These are phyloP conservation scores for Drepana arcuata DNA, from an alignment of 1,140 invertebrate species.

Conservation along the genomic window DNA sequence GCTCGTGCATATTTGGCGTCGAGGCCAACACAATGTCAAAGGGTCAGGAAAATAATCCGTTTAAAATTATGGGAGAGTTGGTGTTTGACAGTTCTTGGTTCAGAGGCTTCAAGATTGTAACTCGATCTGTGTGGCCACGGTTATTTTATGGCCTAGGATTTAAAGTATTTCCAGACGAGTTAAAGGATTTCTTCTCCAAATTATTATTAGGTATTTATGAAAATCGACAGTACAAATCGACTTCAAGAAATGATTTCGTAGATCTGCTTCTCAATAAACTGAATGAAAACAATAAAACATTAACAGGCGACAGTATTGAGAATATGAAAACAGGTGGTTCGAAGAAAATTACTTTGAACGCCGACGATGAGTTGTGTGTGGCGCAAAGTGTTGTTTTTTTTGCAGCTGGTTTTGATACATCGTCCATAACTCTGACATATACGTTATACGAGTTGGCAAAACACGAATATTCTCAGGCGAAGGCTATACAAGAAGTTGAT, in stretches of 20 bases:
- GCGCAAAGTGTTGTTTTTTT: constrained; percentile 79
- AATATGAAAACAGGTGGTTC: constrained; percentile 7
- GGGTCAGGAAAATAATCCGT: constrained; percentile 50
- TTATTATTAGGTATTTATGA: constrained; percentile 11
- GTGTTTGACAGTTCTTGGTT: constrained; percentile 12
- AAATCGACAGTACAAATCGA: constrained; percentile 9
- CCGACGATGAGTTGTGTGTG: constrained; percentile 68
- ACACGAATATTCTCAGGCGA: constrained; percentile 57
- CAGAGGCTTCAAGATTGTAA: constrained; percentile 1
- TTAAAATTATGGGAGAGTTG: constrained; percentile 51
- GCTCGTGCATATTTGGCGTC: constrained; percentile 71
- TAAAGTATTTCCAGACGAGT: neutral
- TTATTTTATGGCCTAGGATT: constrained; percentile 19
- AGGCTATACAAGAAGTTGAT: constrained; percentile 70
- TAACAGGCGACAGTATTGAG: constrained; percentile 12
- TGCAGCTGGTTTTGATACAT: constrained; percentile 73
- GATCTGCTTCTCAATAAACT: constrained; percentile 20
- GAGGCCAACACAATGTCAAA: constrained; percentile 66
- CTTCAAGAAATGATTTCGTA: constrained; percentile 18
- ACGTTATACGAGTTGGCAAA: constrained; percentile 68
- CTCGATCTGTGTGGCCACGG: constrained; percentile 13
- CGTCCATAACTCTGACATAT: constrained; percentile 58
- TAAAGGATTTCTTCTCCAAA: constrained; percentile 10
- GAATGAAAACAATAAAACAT: constrained; percentile 9
- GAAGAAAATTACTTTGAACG: constrained; percentile 8